These are phyloP conservation scores for Caiman crocodilus DNA, from an alignment of 2,797 vertebrate species.

Conservation along the genomic window DNA sequence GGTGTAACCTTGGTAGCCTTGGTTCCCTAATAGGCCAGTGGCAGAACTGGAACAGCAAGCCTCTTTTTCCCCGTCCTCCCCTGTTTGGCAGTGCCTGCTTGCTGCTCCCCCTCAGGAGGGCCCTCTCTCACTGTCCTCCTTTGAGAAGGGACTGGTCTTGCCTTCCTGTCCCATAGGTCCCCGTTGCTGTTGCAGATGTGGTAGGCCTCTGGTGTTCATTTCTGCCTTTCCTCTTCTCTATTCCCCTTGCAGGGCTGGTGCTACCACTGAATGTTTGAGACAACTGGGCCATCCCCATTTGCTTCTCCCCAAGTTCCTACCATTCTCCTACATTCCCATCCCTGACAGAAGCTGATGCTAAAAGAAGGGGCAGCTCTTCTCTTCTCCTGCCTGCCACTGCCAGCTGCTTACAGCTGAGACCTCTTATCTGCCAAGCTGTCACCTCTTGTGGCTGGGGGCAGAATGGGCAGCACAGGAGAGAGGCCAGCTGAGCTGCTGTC, in stretches of 20 bases:
- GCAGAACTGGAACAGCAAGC: not conserved
- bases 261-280: not conserved
- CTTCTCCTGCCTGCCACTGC: fast-evolving
- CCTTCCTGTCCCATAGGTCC: not conserved
- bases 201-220: not conserved
- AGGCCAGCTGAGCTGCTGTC: slow-evolving; percentile 5
- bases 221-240: not conserved
- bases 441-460: not conserved
- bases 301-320: not conserved
- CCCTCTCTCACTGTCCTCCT: not conserved
- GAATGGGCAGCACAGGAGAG: not conserved
- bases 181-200: too few species aligned
- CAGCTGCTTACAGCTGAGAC: not conserved
- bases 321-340: not conserved
- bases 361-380: not conserved
- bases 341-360: fast-evolving
- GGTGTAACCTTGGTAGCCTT: too few species aligned
- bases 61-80: fast-evolving
- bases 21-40: not conserved
- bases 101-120: not conserved
- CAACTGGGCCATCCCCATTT: fast-evolving
- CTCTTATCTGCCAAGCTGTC: not conserved
- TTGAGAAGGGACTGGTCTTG: not conserved
- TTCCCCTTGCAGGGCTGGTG: not conserved
- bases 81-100: not conserved